Percentiles rank a stretch among this genome's conserved stretches.
Conservation (phyloP, 2,888 invertebrate genomes). For the Andrena marginata region DNA sequence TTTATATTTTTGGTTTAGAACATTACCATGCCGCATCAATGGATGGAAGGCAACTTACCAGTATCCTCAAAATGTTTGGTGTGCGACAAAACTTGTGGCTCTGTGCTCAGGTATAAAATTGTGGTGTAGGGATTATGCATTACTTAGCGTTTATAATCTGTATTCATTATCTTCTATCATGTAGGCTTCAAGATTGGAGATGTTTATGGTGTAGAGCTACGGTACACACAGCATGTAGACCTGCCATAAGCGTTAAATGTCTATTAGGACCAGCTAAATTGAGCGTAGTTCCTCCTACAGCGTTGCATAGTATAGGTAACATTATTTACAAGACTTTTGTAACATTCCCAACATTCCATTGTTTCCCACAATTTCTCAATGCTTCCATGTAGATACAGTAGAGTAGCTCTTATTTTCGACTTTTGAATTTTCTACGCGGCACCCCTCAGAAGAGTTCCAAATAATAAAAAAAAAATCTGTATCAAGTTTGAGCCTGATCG, state of each 20-base stretch:
- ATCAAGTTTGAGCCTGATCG: too few species aligned
- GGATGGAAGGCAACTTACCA: constrained; percentile 98
- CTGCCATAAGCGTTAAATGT: constrained; percentile 92
- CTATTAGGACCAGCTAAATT: constrained; percentile 95
- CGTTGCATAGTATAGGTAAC: constrained; percentile 92
- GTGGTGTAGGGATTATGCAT: not conserved
- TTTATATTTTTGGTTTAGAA: constrained; percentile 86
- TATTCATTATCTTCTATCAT: constrained; percentile 45
- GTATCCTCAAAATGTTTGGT: constrained; percentile 96
- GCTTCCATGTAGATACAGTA: too few species aligned
- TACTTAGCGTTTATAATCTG: constrained; percentile 3
- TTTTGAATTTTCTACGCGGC: too few species aligned
- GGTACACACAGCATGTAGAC: constrained; percentile 96
- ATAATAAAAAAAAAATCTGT: too few species aligned
- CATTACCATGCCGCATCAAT: constrained; percentile 98
- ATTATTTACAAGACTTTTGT: not conserved
- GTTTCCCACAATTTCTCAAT: too few species aligned
- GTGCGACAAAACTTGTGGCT: constrained; percentile 98
- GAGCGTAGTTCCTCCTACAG: constrained; percentile 97
- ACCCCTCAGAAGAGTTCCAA: too few species aligned
- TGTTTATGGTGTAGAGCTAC: constrained; percentile 98
- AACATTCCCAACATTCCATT: constrained; percentile 28
- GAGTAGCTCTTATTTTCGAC: too few species aligned
- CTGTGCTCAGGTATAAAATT: constrained; percentile 91
- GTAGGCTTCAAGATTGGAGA: constrained; percentile 96